Evolutionary conservation across 35 echinoderm and acorn worm genomes (phyloP).

Genomic region (Holothuria glaberrima): DNA sequence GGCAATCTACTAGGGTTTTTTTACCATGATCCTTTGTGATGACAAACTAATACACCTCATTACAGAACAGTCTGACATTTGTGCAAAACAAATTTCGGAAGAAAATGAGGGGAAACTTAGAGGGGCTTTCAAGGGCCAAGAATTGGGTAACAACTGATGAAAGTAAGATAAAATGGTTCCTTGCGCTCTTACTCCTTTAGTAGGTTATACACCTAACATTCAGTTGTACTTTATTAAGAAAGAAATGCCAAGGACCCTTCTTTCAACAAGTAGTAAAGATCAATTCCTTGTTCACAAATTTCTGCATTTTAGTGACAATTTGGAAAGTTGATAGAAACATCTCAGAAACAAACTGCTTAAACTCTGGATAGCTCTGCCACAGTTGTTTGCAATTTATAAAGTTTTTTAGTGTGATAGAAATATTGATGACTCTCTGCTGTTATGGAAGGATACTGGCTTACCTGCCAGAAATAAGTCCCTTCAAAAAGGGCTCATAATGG

Average conservation of each 20-base stretch:
- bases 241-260: not conserved
- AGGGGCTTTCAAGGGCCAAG: not conserved
- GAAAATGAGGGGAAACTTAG: constrained; percentile 9
- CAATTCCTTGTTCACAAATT: constrained; percentile 3
- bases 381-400: not conserved
- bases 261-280: constrained; percentile 1
- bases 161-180: constrained; percentile 21
- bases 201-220: constrained; percentile 36
- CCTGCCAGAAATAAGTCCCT: not conserved
- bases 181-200: not conserved
- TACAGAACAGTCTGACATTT: constrained; percentile 26
- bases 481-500: constrained; percentile 28
- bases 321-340: not conserved
- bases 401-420: constrained; percentile 2
- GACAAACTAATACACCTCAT: constrained; percentile 4
- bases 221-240: constrained; percentile 15
- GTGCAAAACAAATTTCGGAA: not conserved
- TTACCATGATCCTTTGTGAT: constrained; percentile 4
- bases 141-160: constrained; percentile 13
- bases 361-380: constrained; percentile 12
- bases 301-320: constrained; percentile 44
- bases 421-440: constrained; percentile 49
- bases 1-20: not conserved
- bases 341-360: not conserved
- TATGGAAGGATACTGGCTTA: constrained; percentile 50